Evolutionary conservation across 2,797 vertebrate species (phyloP), one percentile per base, ranked within the genome.

Genomic region (Chelonia mydas): DNA sequence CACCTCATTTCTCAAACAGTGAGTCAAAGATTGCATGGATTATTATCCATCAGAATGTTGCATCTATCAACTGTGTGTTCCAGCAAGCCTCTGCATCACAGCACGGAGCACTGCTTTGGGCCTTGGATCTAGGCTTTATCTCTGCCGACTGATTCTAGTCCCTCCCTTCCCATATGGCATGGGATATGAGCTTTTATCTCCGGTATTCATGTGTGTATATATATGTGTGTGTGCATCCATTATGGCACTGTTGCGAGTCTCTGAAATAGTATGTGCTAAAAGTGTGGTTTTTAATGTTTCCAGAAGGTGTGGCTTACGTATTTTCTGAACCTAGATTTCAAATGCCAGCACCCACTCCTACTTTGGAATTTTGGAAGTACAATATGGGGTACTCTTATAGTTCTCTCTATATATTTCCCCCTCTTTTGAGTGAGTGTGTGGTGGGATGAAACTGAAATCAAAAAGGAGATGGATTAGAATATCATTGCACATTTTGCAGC

Each of bases 381-480:
- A 78, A 80, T 59, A 72, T 1, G 0, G 83, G n/a, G 55, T 84
- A 80, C 53, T 37, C 10, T 9, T 21, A n/a, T 68, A 68, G 8
- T 11, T 68, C 55, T 37, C 53, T 90, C 50, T 68, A 53, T 68
- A 83, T 96, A 93, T 92, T 94, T 68, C 76, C 89, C 13, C 68
- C 55, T 94, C 59, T 76, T 95, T 84, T 86, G 76, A 12, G 86
- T 89, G 84, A 1, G 1, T 79, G 4, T 80, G 83, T 90, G 87
- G 83, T 94, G 88, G 87, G 61, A 87, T 87, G 92, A 88, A 94
- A 82, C 74, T 89, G 59, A 89, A 90, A 84, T 95, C 81, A 83
- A 47, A 0, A 0, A 81, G 82, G 87, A 90, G 80, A 47, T 0
- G 0, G 31, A 37, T 81, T 72, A 54, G 87, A 37, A 51, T 83